phyloP scores from a whole-genome alignment of 2,888 invertebrate species.

The Phengaris arion region DNA sequence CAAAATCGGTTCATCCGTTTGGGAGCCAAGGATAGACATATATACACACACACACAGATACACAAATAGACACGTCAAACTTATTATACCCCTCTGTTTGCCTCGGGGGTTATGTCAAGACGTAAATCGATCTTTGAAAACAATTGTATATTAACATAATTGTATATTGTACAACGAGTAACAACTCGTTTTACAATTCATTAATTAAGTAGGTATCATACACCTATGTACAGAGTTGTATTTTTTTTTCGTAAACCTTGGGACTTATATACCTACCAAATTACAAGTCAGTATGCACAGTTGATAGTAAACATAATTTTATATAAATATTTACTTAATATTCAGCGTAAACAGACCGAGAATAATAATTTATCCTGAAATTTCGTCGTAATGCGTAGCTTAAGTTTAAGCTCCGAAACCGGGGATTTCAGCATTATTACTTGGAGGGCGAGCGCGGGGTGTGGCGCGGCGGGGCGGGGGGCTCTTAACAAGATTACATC shows the following conservation, averaged over 20 bases:
- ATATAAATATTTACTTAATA: constrained; percentile 2
- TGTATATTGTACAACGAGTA: too few species aligned
- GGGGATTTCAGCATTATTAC: constrained; percentile 74
- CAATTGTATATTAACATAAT: too few species aligned
- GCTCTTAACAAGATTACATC: constrained; percentile 79
- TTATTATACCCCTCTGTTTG: too few species aligned
- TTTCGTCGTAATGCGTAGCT: constrained; percentile 64
- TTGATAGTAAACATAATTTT: not conserved
- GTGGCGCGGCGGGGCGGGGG: constrained; percentile 47
- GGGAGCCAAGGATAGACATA: not conserved
- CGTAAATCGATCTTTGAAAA: too few species aligned
- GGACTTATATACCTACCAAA: not conserved
- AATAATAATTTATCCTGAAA: constrained; percentile 61
- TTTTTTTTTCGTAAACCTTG: too few species aligned
- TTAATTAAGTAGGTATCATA: too few species aligned
- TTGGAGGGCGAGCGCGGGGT: constrained; percentile 44
- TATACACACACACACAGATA: too few species aligned
- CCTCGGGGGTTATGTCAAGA: too few species aligned
- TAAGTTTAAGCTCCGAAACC: constrained; percentile 70
- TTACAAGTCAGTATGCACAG: not conserved
- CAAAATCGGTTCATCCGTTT: too few species aligned
- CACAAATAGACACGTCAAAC: too few species aligned
- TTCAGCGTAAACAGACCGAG: constrained; percentile 33
- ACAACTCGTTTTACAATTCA: too few species aligned
- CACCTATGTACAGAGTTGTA: too few species aligned